Conservation (phyloP, 2,797 vertebrate genomes). For the Apogon hyalosoma region DNA sequence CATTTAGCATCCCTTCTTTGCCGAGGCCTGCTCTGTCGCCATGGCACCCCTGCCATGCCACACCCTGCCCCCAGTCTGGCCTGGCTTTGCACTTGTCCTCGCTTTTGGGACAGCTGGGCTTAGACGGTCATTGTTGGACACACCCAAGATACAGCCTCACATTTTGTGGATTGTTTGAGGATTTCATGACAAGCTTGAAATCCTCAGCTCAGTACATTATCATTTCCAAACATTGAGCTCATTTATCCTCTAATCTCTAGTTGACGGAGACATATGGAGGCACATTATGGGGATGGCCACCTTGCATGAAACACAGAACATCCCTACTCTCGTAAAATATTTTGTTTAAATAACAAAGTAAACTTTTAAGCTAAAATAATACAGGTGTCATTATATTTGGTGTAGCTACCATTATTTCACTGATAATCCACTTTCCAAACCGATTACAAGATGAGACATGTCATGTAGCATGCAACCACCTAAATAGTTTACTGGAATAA, state of each 20-base stretch:
- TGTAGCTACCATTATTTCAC: constrained; percentile 9
- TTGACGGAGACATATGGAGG: neutral
- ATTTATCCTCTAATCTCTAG: neutral
- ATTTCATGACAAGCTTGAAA: constrained; percentile 16
- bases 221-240: neutral
- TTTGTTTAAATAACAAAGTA: neutral
- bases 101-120: constrained; percentile 72
- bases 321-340: neutral
- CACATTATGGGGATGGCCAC: no score
- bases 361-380: neutral
- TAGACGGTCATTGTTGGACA: constrained; percentile 63
- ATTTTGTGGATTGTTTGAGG: constrained; percentile 56
- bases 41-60: constrained; percentile 72
- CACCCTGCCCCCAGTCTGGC: constrained; percentile 76
- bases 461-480: neutral
- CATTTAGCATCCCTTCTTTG: constrained; percentile 83
- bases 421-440: neutral
- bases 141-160: constrained; percentile 58
- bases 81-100: constrained; percentile 75
- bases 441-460: constrained; percentile 10
- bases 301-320: no score
- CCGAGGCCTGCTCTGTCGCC: constrained; percentile 75
- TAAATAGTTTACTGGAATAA: constrained; percentile 27
- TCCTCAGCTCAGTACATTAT: constrained; percentile 7
- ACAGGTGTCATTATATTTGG: neutral